Conservation (phyloP, 2,888 invertebrate species). For the Spatulosminthurus flaviceps region DNA sequence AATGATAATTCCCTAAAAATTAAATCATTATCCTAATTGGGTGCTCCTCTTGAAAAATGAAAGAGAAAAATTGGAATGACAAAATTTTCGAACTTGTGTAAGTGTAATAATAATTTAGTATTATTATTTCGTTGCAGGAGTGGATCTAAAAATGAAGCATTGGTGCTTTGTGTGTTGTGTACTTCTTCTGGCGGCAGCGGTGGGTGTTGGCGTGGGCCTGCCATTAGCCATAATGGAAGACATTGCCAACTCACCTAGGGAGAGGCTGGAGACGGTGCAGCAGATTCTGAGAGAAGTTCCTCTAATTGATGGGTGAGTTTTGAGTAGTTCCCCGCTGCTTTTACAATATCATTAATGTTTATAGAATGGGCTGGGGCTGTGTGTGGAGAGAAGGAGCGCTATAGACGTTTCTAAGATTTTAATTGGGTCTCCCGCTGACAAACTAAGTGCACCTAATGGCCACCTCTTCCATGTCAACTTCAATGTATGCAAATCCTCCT, state of each 20-base stretch:
- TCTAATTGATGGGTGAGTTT: slow-evolving; percentile 77
- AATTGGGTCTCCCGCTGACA: background rate
- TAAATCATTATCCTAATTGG: no score
- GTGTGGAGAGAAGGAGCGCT: no score
- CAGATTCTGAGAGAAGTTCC: slow-evolving; percentile 80
- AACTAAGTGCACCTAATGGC: background rate
- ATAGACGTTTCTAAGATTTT: no score
- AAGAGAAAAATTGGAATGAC: no score
- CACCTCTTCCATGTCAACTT: background rate
- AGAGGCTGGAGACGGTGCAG: slow-evolving; percentile 78
- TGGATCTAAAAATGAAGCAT: slow-evolving; percentile 70
- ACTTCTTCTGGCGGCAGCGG: slow-evolving; percentile 79
- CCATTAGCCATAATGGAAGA: slow-evolving; percentile 80
- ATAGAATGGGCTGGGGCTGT: no score
- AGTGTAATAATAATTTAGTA: no score
- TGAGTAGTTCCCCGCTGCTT: no score
- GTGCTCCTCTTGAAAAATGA: no score
- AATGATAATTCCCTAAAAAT: no score
- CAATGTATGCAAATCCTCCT: background rate
- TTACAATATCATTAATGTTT: no score
- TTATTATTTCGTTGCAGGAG: slow-evolving; percentile 51
- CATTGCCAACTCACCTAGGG: slow-evolving; percentile 80
- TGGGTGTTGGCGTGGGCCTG: slow-evolving; percentile 76
- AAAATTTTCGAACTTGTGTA: no score
- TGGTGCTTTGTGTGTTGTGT: slow-evolving; percentile 82